phyloP scores from a whole-genome alignment of 2,797 vertebrate species.

The Sitta carolinensis region DNA sequence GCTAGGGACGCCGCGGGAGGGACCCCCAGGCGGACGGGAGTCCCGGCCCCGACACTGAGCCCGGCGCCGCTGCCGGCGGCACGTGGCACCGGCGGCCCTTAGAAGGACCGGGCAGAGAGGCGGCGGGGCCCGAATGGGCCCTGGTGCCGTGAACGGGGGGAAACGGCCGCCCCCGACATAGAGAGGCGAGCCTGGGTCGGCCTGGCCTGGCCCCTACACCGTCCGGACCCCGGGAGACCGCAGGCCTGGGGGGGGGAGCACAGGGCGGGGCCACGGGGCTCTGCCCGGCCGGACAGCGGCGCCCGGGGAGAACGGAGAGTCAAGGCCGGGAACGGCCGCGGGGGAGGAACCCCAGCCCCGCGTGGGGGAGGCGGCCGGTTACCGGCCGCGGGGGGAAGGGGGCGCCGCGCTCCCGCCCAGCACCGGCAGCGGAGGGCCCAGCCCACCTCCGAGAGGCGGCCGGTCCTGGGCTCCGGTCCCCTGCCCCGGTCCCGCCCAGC shows the following conservation, averaged over 20 bases:
- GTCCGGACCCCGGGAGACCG: neutral
- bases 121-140: neutral
- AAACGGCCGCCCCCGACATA: neutral
- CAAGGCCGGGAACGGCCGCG: neutral
- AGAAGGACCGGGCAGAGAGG: neutral
- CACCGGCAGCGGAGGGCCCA: neutral
- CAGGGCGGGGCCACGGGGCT: neutral
- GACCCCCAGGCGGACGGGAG: neutral
- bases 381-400: neutral
- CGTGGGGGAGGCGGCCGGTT: neutral
- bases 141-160: neutral
- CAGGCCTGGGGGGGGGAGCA: neutral
- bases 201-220: neutral
- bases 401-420: neutral
- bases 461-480: neutral
- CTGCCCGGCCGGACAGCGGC: neutral
- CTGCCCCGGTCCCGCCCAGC: neutral
- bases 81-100: neutral
- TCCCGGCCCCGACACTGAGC: neutral
- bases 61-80: neutral
- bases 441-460: neutral
- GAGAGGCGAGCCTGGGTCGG: too few relatives aligned
- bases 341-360: neutral
- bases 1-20: neutral
- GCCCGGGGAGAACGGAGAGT: neutral